These are phyloP conservation scores for Bombus balteatus DNA, from an alignment of 1,140 invertebrate genomes.

Conservation along the genomic window DNA sequence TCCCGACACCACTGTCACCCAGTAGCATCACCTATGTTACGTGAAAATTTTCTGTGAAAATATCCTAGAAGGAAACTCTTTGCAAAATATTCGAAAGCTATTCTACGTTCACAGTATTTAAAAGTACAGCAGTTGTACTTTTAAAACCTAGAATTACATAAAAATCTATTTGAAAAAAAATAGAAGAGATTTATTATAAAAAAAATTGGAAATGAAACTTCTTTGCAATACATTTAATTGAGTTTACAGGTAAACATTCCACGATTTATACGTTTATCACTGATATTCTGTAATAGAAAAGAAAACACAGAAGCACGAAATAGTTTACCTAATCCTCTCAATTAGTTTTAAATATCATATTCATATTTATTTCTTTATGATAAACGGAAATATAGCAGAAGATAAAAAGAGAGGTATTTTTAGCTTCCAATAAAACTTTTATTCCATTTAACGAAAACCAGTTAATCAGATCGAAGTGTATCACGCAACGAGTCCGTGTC, in stretches of 20 bases:
- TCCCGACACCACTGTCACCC: conserved; percentile 94
- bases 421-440: neutral
- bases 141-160: neutral
- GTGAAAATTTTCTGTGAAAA: conserved; percentile 43
- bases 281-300: neutral
- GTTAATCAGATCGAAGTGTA: neutral
- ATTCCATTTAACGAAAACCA: neutral
- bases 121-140: neutral
- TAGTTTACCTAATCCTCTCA: neutral
- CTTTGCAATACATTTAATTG: too few species aligned
- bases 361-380: neutral
- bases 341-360: neutral
- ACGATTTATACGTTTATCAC: neutral
- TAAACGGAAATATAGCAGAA: neutral
- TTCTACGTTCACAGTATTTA: neutral
- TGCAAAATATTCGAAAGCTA: neutral
- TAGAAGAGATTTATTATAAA: too few species aligned
- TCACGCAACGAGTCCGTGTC: conserved; percentile 4
- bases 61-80: neutral
- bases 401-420: neutral
- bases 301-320: neutral
- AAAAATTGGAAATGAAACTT: too few species aligned
- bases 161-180: neutral
- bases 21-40: conserved; percentile 91
- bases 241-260: neutral